Evolutionary conservation across 2,888 invertebrate species (phyloP).

Genomic region (Bombylius discolor): DNA sequence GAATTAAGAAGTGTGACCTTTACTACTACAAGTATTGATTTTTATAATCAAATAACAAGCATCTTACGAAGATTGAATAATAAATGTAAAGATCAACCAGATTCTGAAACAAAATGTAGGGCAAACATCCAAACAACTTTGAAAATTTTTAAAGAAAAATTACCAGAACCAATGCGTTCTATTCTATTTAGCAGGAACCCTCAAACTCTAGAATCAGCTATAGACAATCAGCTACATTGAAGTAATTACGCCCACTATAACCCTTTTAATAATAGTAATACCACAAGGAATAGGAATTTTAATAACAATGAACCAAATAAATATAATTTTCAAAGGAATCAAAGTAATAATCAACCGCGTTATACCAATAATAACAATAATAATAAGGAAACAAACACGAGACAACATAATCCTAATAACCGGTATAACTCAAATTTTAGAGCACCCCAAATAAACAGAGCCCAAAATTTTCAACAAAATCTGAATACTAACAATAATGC

Average conservation of each 20-base stretch:
- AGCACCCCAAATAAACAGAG: too few relatives aligned
- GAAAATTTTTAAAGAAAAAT: background rate
- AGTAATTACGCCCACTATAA: background rate
- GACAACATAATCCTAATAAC: too few relatives aligned
- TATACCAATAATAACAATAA: too few relatives aligned
- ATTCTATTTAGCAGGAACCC: conserved; percentile 1
- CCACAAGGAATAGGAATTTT: background rate
- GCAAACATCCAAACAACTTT: background rate
- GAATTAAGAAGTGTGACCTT: background rate
- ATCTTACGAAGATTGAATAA: conserved; percentile 3
- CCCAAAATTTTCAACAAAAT: too few relatives aligned
- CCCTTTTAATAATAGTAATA: background rate
- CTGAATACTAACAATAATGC: too few relatives aligned
- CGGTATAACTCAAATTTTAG: too few relatives aligned
- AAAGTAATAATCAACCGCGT: too few relatives aligned
- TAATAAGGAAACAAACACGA: background rate
- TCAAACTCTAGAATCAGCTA: background rate
- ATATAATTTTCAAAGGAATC: background rate
- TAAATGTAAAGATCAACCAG: background rate
- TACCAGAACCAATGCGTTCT: conserved; percentile 1
- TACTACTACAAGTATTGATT: background rate
- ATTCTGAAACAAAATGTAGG: background rate
- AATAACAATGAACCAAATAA: background rate
- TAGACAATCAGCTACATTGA: background rate
- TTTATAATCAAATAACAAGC: conserved; percentile 2